Evolutionary conservation across 2,797 vertebrate species (phyloP), one percentile per base, ranked within the genome.

Genomic region (Salarias fasciatus): DNA sequence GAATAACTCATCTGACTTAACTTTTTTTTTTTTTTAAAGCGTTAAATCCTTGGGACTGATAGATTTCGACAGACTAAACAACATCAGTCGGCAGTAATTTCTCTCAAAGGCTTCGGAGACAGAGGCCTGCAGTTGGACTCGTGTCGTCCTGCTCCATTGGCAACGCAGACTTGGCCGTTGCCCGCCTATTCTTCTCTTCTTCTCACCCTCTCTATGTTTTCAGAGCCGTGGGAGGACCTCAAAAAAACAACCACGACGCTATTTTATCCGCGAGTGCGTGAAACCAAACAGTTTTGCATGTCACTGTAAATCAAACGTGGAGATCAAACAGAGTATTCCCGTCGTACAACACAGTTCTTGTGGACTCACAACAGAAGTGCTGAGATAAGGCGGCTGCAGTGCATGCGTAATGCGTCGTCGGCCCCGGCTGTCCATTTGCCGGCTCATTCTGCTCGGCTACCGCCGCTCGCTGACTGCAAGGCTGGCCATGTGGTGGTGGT

Each of bases 361-460:
- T 35, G 9, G 33, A 35, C 6, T 35, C 6, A 33, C 5, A 33
- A 33, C 6, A 6, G n/a, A n/a, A n/a, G n/a, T 6, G 35, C 6
- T 35, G 33, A 35, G 33, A 2, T 35, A 9, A 35, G 33, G 36
- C n/a, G 45, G 47, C 38, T 13, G 29, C 11, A 46, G 57, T 37
- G 53, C 62, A 56, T 62, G 50, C 0, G 4, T 57, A 48, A 75
- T 61, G 45, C 40, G 13, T 65, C 48, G n/a, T 58, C 5, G 14
- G 61, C 40, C 51, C 12, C 40, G 18, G 24, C 38, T 35, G 46
- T 63, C 63, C 65, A 45, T 71, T 71, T 59, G 44, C 45, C 49
- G 36, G 42, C 48, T 37, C 57, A 49, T 78, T 79, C 72, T 77
- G 79, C 79, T 60, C 13, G 66, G 77, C 53, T 60, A 18, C 57